Percentiles rank a stretch among this genome's conserved stretches.
These are phyloP conservation scores for Lycocerus yunnanus DNA, from an alignment of 2,888 invertebrate genomes.

Conservation along the genomic window DNA sequence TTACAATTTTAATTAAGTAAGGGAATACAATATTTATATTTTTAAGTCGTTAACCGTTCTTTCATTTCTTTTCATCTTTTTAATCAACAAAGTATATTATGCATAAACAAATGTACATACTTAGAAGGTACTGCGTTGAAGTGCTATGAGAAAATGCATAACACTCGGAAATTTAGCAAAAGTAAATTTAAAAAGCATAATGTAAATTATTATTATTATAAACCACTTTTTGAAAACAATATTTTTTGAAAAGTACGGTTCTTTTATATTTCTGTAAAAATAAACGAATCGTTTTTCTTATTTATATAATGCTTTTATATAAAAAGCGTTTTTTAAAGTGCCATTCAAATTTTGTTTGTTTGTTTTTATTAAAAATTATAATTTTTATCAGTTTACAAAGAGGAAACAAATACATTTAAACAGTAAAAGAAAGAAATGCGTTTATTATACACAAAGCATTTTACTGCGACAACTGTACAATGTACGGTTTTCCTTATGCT, in stretches of 20 bases:
- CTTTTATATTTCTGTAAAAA: neutral
- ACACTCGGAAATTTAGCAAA: neutral
- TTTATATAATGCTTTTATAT: neutral
- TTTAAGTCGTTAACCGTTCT: neutral
- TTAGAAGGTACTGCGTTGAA: neutral
- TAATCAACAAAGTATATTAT: neutral
- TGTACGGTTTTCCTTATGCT: constrained; percentile 2
- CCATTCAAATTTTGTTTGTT: neutral
- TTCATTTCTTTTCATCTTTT: neutral
- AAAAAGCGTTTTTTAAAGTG: neutral
- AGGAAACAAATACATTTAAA: neutral
- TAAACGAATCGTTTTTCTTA: neutral
- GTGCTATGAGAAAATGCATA: neutral
- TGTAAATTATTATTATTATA: too few species aligned
- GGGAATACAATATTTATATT: neutral
- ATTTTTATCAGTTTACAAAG: neutral
- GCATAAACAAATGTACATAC: neutral
- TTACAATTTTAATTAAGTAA: neutral
- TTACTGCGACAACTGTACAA: constrained; percentile 1
- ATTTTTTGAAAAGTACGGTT: neutral
- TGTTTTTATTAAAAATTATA: neutral
- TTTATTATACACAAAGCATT: constrained; percentile 1
- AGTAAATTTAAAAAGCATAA: neutral
- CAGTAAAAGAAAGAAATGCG: neutral
- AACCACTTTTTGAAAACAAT: neutral